Evolutionary conservation across 2,888 invertebrate species (phyloP), one percentile per base, ranked within the genome.

Genomic region (Oligia fasciuncula): DNA sequence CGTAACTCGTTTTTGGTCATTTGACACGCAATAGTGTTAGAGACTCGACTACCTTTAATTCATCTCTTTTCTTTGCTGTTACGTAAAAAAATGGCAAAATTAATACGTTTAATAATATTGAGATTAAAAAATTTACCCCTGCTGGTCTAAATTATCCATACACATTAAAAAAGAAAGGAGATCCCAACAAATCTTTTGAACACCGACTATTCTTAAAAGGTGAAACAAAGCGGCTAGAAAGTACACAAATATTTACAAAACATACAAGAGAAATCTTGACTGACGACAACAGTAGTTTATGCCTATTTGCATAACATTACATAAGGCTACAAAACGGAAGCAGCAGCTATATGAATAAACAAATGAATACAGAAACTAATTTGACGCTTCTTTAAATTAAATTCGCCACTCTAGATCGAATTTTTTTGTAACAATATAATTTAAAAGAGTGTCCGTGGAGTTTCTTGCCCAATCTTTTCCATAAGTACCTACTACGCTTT

Each of bases 181-280:
- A 13, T 49, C 13, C 11, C n/a, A 1, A n/a, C 2, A 4, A 60
- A n/a, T 60, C 4, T 60, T 60, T n/a, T 60, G 13, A 11, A n/a
- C 11, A 60, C 1, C 4, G n/a, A 60, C 57, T 11, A 23, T 23
- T 57, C 4, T n/a, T 57, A 9, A n/a, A 11, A 23, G n/a, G 1
- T 17, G 1, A 17, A 51, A 54, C n/a, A 4, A 29, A 6, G 29
- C 62, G 14, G 14, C 6, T 60, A 80, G 79, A 79, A 79, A 79
- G 79, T 79, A 43, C 4, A 43, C n/a, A 60, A 81, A 81, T 60
- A 43, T 66, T 81, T 14, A 60, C 49, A 17, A 40, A 57, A 60
- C 11, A 51, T 43, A 66, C 46, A 19, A 79, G 66, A 73, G 81
- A 79, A 79, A 81, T 74, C 81, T 80, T 66, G 14, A 19, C 57